Percentiles rank a stretch among this genome's conserved stretches.
Conservation (phyloP, 1,140 invertebrate species). For the Papilio machaon region DNA sequence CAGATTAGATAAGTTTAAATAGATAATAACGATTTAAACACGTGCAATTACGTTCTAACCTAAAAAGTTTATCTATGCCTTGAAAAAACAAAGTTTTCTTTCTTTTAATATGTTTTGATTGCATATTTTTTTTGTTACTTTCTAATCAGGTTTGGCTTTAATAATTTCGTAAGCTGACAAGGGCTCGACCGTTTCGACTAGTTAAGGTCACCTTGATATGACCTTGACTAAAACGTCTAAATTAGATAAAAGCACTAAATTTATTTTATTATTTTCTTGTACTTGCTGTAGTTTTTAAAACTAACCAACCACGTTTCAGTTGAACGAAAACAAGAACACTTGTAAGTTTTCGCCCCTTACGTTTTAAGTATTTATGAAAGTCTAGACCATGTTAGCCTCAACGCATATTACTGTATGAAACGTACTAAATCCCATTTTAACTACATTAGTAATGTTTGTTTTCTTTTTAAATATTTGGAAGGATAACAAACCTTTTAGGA, state of each 20-base stretch:
- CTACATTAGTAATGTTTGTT: background rate
- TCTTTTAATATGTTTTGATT: background rate
- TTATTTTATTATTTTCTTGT: background rate
- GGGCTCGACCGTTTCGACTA: background rate
- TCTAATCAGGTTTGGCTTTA: background rate
- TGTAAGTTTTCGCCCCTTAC: background rate
- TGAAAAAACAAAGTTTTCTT: background rate
- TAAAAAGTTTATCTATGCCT: background rate
- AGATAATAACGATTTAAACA: background rate
- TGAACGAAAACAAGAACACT: background rate
- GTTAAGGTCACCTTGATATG: slow-evolving; percentile 5
- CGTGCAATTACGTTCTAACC: background rate
- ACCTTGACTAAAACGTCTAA: background rate
- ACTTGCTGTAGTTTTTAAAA: background rate
- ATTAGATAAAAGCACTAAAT: background rate
- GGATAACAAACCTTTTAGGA: background rate
- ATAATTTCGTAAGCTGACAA: background rate
- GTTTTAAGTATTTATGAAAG: background rate
- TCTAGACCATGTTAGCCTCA: background rate
- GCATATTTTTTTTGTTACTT: background rate
- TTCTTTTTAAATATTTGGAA: background rate
- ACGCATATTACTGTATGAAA: background rate
- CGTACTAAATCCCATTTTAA: background rate
- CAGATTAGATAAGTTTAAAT: background rate
- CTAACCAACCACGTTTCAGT: background rate